Percentiles rank a stretch among this genome's conserved stretches.
phyloP scores from a whole-genome alignment of 2,888 invertebrate species.

The Lepidocyrtinus sp. region DNA sequence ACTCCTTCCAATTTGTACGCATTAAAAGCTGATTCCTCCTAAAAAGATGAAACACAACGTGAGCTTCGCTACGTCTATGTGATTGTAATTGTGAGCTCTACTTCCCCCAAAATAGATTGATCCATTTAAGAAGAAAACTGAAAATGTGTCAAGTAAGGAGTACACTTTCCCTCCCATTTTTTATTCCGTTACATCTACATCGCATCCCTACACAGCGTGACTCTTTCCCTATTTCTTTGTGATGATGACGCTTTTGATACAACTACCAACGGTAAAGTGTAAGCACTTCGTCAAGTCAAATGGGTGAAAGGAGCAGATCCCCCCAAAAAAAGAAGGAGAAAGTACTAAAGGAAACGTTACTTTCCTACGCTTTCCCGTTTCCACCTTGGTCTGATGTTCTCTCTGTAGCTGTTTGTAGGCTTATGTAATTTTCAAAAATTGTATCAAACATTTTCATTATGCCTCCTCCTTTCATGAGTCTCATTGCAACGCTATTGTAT shows the following conservation, averaged over 20 bases:
- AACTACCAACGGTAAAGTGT: not conserved
- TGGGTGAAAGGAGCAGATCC: not conserved
- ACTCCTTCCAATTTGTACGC: conserved; percentile 10
- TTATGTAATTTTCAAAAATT: not conserved
- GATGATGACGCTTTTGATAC: not conserved
- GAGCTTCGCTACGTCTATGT: not conserved
- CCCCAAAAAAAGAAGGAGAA: not conserved
- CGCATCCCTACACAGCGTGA: not conserved
- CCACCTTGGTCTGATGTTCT: not conserved
- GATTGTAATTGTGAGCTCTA: too few species aligned
- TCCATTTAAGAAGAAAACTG: conserved; percentile 43
- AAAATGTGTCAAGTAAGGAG: conserved; percentile 52
- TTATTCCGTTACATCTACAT: not conserved
- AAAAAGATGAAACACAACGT: conserved; percentile 27
- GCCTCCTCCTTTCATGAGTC: not conserved
- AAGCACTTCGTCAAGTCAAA: not conserved
- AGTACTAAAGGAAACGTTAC: not conserved
- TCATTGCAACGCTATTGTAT: too few species aligned
- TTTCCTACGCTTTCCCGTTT: not conserved
- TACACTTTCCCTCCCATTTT: not conserved
- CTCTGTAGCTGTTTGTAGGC: too few species aligned
- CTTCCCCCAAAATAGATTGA: conserved; percentile 48
- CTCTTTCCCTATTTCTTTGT: conserved; percentile 50
- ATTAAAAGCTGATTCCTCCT: conserved; percentile 30
- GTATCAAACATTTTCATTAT: not conserved